phyloP scores from a whole-genome alignment of 2,113 vertebrate species.

The Nothoprocta perdicaria region DNA sequence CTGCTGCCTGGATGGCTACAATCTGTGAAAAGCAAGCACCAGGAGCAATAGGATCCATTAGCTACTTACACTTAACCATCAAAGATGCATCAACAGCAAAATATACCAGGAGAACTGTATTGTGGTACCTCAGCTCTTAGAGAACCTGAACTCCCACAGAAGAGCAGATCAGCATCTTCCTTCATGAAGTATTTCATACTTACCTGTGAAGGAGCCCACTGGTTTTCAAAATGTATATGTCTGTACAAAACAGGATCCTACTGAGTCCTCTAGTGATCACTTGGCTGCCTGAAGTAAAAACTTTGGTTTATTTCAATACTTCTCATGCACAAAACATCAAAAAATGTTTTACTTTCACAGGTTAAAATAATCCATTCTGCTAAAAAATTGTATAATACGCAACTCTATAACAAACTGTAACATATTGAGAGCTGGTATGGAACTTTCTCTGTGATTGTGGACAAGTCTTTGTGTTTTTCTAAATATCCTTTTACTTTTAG shows the following conservation, averaged over 20 bases:
- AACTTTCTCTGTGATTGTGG: not conserved
- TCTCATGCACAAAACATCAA: not conserved
- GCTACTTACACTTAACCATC: conserved; percentile 48
- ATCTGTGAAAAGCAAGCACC: conserved; percentile 34
- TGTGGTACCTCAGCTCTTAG: not conserved
- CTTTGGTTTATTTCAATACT: not conserved
- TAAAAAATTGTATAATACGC: not conserved
- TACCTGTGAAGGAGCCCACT: not conserved
- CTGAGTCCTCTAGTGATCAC: not conserved
- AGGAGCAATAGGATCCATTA: conserved; percentile 55
- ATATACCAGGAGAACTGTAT: conserved; percentile 21
- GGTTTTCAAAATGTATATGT: not conserved
- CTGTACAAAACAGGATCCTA: not conserved
- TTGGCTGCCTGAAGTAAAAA: conserved; percentile 7
- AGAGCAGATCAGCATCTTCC: not conserved
- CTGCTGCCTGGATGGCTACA: conserved; percentile 20
- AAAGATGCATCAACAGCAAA: conserved; percentile 9
- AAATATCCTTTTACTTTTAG: not conserved
- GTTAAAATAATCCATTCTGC: conserved; percentile 3
- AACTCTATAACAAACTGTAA: not conserved
- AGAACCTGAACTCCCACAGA: not conserved
- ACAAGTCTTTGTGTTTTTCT: not conserved
- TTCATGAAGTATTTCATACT: not conserved
- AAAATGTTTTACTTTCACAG: not conserved
- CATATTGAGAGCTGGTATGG: not conserved